phyloP scores from a whole-genome alignment of 2,113 vertebrate genomes.

The Semnornis frantzii region DNA sequence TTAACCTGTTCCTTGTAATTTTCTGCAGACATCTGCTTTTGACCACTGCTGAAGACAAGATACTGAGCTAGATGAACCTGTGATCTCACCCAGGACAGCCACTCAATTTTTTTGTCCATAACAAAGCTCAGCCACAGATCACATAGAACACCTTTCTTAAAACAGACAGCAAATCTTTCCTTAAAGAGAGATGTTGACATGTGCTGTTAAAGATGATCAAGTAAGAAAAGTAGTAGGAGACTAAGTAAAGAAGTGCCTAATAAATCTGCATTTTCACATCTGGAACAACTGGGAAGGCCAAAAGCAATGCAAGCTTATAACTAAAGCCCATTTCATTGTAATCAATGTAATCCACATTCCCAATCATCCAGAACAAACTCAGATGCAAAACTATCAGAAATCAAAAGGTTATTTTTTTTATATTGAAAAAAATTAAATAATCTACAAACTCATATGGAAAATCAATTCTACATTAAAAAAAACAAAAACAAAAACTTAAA shows the following conservation, averaged over 20 bases:
- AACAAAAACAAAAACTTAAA: neutral
- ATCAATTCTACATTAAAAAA: neutral
- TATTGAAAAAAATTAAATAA: neutral
- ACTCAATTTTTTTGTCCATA: neutral
- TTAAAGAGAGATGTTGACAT: neutral
- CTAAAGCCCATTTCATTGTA: neutral
- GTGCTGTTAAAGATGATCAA: neutral
- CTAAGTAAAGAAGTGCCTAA: neutral
- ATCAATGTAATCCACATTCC: neutral
- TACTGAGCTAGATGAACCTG: neutral
- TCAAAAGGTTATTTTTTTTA: neutral
- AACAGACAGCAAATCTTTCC: neutral
- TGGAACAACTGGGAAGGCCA: neutral
- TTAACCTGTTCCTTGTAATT: neutral
- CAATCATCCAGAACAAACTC: neutral
- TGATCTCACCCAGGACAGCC: neutral
- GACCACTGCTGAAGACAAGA: neutral
- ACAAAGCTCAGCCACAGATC: neutral
- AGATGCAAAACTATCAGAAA: neutral
- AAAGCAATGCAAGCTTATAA: neutral
- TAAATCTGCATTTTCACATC: neutral
- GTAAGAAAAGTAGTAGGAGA: neutral
- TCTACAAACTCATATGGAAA: neutral
- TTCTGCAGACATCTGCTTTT: neutral
- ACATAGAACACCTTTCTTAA: neutral